These are phyloP conservation scores for Isotomurus palustris DNA, from an alignment of 2,888 invertebrate species.

Conservation along the genomic window DNA sequence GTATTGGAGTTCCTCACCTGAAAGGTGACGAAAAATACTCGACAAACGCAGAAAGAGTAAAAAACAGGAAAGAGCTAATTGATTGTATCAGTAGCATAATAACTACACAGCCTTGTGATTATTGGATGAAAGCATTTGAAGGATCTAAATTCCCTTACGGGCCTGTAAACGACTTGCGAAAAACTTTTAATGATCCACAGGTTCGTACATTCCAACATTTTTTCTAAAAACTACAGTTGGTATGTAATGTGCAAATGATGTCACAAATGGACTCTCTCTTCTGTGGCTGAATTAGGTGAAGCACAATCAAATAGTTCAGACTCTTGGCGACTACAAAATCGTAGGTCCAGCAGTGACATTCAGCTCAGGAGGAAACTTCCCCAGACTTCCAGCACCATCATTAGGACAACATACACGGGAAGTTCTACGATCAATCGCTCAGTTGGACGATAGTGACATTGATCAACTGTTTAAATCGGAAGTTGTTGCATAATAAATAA, in stretches of 20 bases:
- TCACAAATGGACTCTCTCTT: background rate
- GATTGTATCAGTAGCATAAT: slow-evolving; percentile 59
- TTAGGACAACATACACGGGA: slow-evolving; percentile 83
- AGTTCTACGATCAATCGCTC: slow-evolving; percentile 64
- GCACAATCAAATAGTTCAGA: slow-evolving; percentile 53
- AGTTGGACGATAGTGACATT: slow-evolving; percentile 61
- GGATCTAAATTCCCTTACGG: slow-evolving; percentile 78
- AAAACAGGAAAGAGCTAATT: slow-evolving; percentile 67
- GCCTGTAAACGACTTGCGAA: slow-evolving; percentile 77
- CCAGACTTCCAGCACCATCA: slow-evolving; percentile 71
- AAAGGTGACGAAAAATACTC: slow-evolving; percentile 60
- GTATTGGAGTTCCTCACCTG: slow-evolving; percentile 61
- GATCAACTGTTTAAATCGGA: slow-evolving; percentile 52
- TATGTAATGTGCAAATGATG: background rate
- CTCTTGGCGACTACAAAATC: slow-evolving; percentile 65
- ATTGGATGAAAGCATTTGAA: slow-evolving; percentile 71
- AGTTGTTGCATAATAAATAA: slow-evolving; percentile 54
- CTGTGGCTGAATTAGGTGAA: slow-evolving; percentile 24
- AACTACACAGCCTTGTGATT: slow-evolving; percentile 62
- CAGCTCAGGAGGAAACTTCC: slow-evolving; percentile 65
- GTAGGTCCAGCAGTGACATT: slow-evolving; percentile 84
- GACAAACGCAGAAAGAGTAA: slow-evolving; percentile 70
- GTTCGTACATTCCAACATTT: too few species aligned
- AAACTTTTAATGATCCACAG: slow-evolving; percentile 86
- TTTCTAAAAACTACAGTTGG: slow-evolving; percentile 43